Percentiles rank a stretch among this genome's conserved stretches.
Conservation (phyloP, 2,888 invertebrate genomes). For the Eupithecia abbreviata region DNA sequence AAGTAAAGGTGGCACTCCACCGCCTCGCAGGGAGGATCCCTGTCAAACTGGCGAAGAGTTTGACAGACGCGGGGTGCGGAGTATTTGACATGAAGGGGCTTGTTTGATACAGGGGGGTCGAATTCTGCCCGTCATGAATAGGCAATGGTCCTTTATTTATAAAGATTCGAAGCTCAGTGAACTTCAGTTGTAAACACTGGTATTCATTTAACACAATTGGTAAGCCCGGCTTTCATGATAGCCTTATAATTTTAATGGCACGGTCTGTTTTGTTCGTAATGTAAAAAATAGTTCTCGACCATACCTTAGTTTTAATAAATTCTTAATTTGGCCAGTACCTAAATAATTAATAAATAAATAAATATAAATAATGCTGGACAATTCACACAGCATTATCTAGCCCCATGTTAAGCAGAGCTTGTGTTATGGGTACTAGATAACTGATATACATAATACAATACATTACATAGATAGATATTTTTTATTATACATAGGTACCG, state of each 20-base stretch:
- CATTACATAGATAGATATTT: too few species aligned
- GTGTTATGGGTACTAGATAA: too few species aligned
- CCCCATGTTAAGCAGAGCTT: too few species aligned
- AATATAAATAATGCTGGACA: too few species aligned
- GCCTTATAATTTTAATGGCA: background rate
- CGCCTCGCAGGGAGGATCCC: conserved; percentile 82
- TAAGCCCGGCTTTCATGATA: background rate
- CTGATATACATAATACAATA: too few species aligned
- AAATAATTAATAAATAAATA: too few species aligned
- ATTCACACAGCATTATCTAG: too few species aligned
- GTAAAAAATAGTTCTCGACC: background rate
- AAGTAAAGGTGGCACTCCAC: conserved; percentile 74
- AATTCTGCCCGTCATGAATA: conserved; percentile 84
- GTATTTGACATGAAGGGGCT: conserved; percentile 84
- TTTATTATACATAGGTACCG: too few species aligned
- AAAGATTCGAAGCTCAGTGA: conserved; percentile 80
- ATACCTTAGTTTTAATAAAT: background rate
- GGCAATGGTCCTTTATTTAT: conserved; percentile 84
- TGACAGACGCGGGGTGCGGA: conserved; percentile 84
- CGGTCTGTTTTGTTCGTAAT: background rate
- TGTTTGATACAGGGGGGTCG: conserved; percentile 77
- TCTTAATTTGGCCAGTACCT: background rate
- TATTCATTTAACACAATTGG: conserved; percentile 51
- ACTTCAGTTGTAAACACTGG: conserved; percentile 73
- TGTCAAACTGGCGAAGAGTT: conserved; percentile 84